Evolutionary conservation across 2,888 invertebrate species (phyloP).

Genomic region (Dasysyrphus tricinctus): DNA sequence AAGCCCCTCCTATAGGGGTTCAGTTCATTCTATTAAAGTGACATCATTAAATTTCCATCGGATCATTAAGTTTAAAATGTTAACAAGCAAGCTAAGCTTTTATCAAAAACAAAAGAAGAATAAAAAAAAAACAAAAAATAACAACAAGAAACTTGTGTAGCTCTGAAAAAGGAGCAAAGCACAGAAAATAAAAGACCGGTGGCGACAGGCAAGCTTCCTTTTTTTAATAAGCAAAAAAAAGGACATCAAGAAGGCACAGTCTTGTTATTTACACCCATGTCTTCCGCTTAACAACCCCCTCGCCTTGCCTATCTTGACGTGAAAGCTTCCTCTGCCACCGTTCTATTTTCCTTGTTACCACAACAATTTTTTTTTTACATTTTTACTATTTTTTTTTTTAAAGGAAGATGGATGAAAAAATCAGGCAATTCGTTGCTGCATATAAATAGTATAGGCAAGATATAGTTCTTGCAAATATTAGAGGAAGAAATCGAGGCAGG

Average conservation of each 20-base stretch:
- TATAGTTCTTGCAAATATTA: slow-evolving; percentile 28
- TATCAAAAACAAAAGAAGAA: slow-evolving; percentile 28
- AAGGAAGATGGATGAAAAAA: not conserved
- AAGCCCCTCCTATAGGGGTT: slow-evolving; percentile 3
- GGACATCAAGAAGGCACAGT: slow-evolving; percentile 60
- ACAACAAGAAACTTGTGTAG: slow-evolving; percentile 17
- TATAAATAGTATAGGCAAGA: slow-evolving; percentile 12
- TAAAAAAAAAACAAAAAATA: not conserved
- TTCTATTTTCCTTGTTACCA: slow-evolving; percentile 11
- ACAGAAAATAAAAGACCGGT: slow-evolving; percentile 40
- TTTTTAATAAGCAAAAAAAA: slow-evolving; percentile 46
- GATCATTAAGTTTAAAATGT: slow-evolving; percentile 76
- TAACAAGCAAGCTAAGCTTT: slow-evolving; percentile 75
- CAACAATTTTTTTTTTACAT: not conserved
- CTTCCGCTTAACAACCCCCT: not conserved
- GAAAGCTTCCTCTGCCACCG: slow-evolving; percentile 1
- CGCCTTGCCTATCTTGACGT: not conserved
- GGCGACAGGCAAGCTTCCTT: slow-evolving; percentile 68
- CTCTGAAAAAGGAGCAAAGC: slow-evolving; percentile 28
- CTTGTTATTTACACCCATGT: slow-evolving; percentile 66
- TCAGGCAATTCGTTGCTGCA: slow-evolving; percentile 21
- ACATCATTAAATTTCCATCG: slow-evolving; percentile 76
- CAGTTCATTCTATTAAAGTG: slow-evolving; percentile 75
- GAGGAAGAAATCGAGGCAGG: slow-evolving; percentile 15
- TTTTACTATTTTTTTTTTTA: not conserved